Conservation (phyloP, 2,888 invertebrate genomes). For the Meteorus colon region DNA sequence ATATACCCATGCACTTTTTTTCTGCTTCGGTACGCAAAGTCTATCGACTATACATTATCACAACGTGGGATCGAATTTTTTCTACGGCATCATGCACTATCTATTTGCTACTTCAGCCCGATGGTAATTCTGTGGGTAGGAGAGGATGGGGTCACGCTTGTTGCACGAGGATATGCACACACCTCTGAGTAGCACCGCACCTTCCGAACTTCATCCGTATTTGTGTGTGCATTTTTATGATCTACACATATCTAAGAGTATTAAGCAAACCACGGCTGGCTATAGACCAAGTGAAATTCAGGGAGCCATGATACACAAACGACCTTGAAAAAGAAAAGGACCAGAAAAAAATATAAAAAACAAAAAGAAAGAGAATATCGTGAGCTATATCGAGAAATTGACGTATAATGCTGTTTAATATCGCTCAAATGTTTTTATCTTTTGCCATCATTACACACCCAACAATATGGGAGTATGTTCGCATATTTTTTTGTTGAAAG, state of each 20-base stretch:
- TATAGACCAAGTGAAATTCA: constrained; percentile 53
- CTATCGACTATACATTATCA: constrained; percentile 41
- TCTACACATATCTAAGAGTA: not conserved
- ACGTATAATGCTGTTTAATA: constrained; percentile 12
- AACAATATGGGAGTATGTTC: no score
- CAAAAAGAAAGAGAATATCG: constrained; percentile 14
- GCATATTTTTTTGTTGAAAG: no score
- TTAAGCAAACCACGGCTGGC: not conserved
- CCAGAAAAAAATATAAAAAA: constrained; percentile 46
- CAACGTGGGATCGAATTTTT: constrained; percentile 47
- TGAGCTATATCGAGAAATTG: not conserved
- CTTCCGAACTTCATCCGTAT: constrained; percentile 10
- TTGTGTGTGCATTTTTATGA: not conserved
- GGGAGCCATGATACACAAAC: constrained; percentile 52
- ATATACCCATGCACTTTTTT: not conserved
- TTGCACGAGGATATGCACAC: constrained; percentile 13
- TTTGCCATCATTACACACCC: no score
- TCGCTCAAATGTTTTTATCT: constrained; percentile 17
- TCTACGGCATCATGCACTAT: constrained; percentile 43
- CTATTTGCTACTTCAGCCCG: not conserved
- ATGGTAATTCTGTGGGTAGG: constrained; percentile 19
- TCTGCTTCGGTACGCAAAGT: constrained; percentile 30
- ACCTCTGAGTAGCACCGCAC: constrained; percentile 16
- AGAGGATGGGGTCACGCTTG: constrained; percentile 22
- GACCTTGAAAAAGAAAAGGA: constrained; percentile 55